Conservation (phyloP, 2,888 invertebrate genomes). For the Zygaena filipendulae region DNA sequence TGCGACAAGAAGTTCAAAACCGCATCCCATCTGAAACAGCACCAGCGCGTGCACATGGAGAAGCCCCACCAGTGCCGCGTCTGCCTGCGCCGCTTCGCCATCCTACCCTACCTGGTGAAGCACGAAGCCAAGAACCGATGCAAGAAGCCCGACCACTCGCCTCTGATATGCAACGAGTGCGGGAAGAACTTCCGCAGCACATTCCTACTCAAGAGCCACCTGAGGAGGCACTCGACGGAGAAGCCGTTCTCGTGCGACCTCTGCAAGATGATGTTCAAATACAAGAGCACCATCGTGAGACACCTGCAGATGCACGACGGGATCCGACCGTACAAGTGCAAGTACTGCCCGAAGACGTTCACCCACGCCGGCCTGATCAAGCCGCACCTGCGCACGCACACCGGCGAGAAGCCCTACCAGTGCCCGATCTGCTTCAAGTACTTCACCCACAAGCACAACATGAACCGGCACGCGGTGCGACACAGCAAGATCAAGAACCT, state of each 20-base stretch:
- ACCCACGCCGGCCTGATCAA: slow-evolving; percentile 25
- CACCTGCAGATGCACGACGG: slow-evolving; percentile 35
- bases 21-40: slow-evolving; percentile 28
- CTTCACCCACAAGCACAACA: slow-evolving; percentile 43
- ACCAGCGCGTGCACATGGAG: slow-evolving; percentile 22
- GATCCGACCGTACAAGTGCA: slow-evolving; percentile 23
- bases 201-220: slow-evolving; percentile 23
- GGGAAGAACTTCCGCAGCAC: slow-evolving; percentile 22
- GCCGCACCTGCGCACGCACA: slow-evolving; percentile 34
- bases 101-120: slow-evolving; percentile 21
- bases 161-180: slow-evolving; percentile 21
- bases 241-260: slow-evolving; percentile 21
- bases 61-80: slow-evolving; percentile 22
- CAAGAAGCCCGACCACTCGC: slow-evolving; percentile 12
- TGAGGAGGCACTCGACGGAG: slow-evolving; percentile 20
- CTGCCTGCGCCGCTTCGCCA: slow-evolving; percentile 22
- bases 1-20: slow-evolving; percentile 30
- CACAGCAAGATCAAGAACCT: slow-evolving; percentile 35
- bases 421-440: slow-evolving; percentile 32
- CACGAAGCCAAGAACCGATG: slow-evolving; percentile 18
- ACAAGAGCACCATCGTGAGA: slow-evolving; percentile 33
- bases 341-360: slow-evolving; percentile 25
- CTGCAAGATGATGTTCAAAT: slow-evolving; percentile 29
- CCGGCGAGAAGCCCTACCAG: slow-evolving; percentile 29
- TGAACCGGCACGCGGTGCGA: slow-evolving; percentile 32